Evolutionary conservation across 2,888 invertebrate genomes (phyloP).

Genomic region (Rhogogaster chlorosoma): DNA sequence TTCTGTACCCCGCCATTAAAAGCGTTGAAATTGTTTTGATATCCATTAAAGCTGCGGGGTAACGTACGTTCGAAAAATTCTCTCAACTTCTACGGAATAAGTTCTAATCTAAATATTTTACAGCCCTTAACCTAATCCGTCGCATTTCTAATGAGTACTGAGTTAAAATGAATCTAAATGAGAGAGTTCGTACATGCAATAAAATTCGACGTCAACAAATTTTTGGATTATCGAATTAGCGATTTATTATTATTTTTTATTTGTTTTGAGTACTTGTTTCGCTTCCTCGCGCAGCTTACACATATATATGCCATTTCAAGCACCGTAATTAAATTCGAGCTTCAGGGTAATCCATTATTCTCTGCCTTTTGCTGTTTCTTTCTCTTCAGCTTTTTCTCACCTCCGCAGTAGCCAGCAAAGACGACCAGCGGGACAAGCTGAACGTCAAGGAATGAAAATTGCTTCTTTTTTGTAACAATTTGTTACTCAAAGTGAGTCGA

Average conservation of each 20-base stretch:
- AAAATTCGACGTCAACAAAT: neutral
- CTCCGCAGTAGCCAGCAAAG: neutral
- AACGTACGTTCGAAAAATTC: neutral
- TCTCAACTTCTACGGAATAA: neutral
- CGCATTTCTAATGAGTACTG: neutral
- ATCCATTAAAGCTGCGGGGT: constrained; percentile 12
- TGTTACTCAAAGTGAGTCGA: neutral
- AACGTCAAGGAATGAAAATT: neutral
- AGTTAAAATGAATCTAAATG: neutral
- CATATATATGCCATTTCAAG: neutral
- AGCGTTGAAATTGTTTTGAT: constrained; percentile 1
- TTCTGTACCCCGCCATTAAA: neutral
- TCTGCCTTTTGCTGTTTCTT: neutral
- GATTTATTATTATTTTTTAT: neutral
- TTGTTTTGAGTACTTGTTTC: neutral
- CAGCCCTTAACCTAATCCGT: neutral
- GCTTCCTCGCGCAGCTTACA: neutral
- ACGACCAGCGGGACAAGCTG: neutral
- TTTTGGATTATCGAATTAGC: neutral
- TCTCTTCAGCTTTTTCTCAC: neutral
- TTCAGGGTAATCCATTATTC: neutral
- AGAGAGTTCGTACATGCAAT: neutral
- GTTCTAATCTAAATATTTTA: neutral
- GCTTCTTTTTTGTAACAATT: neutral
- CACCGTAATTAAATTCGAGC: constrained; percentile 19